Evolutionary conservation across 2,797 vertebrate genomes (phyloP).

Genomic region (Platyrinchus mystaceus): DNA sequence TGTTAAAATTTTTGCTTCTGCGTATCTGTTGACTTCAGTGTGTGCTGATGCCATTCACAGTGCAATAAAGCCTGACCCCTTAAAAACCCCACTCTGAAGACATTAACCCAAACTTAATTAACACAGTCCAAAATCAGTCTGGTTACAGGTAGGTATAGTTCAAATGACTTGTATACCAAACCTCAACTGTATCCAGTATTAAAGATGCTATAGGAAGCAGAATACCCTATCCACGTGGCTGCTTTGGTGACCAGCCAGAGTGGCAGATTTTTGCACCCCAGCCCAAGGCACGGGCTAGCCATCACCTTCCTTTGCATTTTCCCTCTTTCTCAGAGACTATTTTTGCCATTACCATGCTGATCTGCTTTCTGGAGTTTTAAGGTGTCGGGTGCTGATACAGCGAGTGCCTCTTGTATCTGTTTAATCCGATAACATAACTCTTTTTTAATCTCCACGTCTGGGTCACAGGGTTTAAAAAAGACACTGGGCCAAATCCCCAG

Average conservation of each 20-base stretch:
- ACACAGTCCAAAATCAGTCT: not conserved
- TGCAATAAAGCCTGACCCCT: not conserved
- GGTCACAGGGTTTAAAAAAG: conserved; percentile 69
- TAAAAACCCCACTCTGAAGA: not conserved
- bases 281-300: not conserved
- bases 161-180: not conserved
- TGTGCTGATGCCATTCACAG: fast-evolving
- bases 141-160: not conserved
- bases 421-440: conserved; percentile 67
- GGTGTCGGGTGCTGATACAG: conserved; percentile 25
- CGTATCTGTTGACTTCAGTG: not conserved
- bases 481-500: conserved; percentile 56
- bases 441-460: conserved; percentile 54
- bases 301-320: not conserved
- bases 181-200: fast-evolving
- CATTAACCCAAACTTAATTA: not conserved
- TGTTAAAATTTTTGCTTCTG: not conserved
- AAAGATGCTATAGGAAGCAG: not conserved
- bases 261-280: not conserved
- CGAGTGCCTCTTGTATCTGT: conserved; percentile 35
- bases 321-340: not conserved
- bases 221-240: not conserved
- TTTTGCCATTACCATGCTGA: not conserved
- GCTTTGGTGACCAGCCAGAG: not conserved
- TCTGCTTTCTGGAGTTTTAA: conserved; percentile 11